A percentile compares a stretch with the other conserved stretches of the same genome.
These are phyloP conservation scores for Aspidoscelis tigris DNA, from an alignment of 2,113 vertebrate genomes.

Conservation along the genomic window DNA sequence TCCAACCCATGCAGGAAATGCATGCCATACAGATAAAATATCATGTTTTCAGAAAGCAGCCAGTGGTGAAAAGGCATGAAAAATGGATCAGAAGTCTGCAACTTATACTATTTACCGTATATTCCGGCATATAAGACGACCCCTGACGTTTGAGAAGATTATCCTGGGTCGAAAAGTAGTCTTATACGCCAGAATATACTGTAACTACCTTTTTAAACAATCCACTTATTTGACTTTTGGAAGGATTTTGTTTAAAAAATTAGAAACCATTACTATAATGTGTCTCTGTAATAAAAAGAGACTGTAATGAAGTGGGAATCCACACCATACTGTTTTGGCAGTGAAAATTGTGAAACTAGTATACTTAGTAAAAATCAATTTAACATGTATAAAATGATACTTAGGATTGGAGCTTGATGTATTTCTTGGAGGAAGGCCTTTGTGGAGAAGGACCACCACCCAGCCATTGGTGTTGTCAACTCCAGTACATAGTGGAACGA, in stretches of 20 bases:
- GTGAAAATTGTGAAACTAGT: not conserved
- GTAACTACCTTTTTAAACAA: not conserved
- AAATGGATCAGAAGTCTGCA: not conserved
- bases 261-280: not conserved
- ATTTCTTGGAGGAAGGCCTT: too few relatives aligned
- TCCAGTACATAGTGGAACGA: too few relatives aligned
- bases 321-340: not conserved
- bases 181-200: too few relatives aligned
- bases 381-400: too few relatives aligned
- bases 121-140: too few relatives aligned
- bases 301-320: not conserved
- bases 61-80: constrained; percentile 6
- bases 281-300: too few relatives aligned
- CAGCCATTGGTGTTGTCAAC: too few relatives aligned
- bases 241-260: not conserved
- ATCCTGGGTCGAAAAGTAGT: too few relatives aligned
- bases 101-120: not conserved
- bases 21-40: constrained; percentile 7
- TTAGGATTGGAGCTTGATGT: too few relatives aligned
- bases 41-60: constrained; percentile 1
- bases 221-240: not conserved
- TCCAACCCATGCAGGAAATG: constrained; percentile 15
- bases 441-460: too few relatives aligned
- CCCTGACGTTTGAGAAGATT: too few relatives aligned
- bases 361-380: too few relatives aligned